phyloP scores from a whole-genome alignment of 2,113 vertebrate species.

The Leuciscus idus region DNA sequence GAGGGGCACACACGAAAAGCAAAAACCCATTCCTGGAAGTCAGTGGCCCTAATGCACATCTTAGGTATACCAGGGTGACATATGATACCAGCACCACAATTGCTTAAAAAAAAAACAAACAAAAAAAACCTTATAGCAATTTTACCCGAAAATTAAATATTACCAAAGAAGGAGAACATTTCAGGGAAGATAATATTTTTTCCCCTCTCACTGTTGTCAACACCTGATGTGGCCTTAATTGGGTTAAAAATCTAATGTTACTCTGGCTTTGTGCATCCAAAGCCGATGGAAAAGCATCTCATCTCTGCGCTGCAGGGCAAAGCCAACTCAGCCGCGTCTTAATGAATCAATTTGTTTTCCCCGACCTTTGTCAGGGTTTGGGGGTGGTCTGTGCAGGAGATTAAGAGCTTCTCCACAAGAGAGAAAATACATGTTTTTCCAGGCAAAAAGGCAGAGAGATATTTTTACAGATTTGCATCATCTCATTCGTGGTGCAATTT shows the following conservation, averaged over 20 bases:
- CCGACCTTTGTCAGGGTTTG: conserved; percentile 58
- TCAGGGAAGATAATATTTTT: conserved; percentile 71
- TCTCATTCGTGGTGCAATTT: conserved; percentile 6
- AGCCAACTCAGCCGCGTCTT: conserved; percentile 57
- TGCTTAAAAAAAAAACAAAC: conserved; percentile 64
- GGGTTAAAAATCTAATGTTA: conserved; percentile 75
- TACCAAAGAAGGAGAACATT: conserved; percentile 74
- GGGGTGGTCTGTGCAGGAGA: conserved; percentile 47
- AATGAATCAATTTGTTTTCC: conserved; percentile 64
- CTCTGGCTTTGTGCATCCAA: conserved; percentile 65
- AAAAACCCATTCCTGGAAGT: conserved; percentile 77
- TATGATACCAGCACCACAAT: conserved; percentile 77
- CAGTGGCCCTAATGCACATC: conserved; percentile 78
- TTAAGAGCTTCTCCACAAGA: conserved; percentile 46
- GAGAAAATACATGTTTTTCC: conserved; percentile 43
- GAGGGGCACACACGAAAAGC: conserved; percentile 70
- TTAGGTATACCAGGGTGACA: conserved; percentile 82
- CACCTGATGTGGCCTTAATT: conserved; percentile 77
- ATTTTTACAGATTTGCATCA: conserved; percentile 23
- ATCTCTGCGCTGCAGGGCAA: conserved; percentile 46
- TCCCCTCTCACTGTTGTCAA: conserved; percentile 64
- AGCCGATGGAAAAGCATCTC: conserved; percentile 50
- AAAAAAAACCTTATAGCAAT: conserved; percentile 67
- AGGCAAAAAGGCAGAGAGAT: conserved; percentile 16
- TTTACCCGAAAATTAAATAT: conserved; percentile 82